Conservation (phyloP, 1,140 invertebrate species). For the Pseudomyrmex concolor region DNA sequence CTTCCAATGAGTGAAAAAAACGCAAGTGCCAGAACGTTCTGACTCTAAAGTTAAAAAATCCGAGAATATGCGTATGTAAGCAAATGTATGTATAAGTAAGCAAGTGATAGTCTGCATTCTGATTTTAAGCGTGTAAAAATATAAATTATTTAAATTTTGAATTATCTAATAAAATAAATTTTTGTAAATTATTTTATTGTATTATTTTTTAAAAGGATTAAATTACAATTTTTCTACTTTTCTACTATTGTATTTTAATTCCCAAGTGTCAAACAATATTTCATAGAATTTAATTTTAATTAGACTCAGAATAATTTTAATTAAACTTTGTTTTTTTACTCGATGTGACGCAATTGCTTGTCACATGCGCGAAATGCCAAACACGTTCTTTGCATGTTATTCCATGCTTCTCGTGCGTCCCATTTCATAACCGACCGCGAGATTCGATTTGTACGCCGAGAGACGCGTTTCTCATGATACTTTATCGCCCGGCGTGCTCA, state of each 20-base stretch:
- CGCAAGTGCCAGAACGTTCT: not conserved
- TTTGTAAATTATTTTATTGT: too few species aligned
- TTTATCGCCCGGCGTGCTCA: conserved; percentile 59
- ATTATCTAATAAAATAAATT: too few species aligned
- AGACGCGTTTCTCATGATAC: conserved; percentile 59
- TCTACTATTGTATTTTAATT: not conserved
- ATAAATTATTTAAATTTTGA: too few species aligned
- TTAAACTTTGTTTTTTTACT: not conserved
- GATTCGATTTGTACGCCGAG: conserved; percentile 60
- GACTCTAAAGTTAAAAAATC: conserved; percentile 14
- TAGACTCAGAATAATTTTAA: too few species aligned
- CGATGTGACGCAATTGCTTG: not conserved
- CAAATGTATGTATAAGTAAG: too few species aligned
- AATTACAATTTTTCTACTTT: not conserved
- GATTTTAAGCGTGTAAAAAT: too few species aligned
- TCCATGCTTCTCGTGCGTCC: conserved; percentile 18
- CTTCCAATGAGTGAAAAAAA: not conserved
- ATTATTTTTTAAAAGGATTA: too few species aligned
- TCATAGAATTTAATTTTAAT: not conserved
- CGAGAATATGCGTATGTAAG: not conserved
- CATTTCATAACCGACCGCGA: conserved; percentile 47
- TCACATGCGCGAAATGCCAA: conserved; percentile 6
- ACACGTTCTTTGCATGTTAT: conserved; percentile 13
- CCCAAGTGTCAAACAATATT: not conserved
- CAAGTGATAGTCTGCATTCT: too few species aligned